Conservation (phyloP, 1,140 invertebrate species). For the Anastrepha ludens region DNA sequence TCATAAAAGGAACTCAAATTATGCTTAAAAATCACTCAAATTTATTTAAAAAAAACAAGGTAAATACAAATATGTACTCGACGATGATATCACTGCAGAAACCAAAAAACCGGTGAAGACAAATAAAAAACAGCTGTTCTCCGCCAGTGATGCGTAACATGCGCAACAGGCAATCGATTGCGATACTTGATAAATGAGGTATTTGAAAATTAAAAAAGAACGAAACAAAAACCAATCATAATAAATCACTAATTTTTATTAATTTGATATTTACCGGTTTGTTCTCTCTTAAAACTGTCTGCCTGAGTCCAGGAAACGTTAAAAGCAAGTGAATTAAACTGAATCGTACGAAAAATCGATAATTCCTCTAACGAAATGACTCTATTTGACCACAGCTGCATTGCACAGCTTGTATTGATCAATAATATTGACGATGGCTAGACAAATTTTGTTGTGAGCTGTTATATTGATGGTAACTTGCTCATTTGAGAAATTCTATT, state of each 20-base stretch:
- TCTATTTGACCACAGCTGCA: neutral
- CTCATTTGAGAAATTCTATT: no score
- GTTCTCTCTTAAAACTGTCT: no score
- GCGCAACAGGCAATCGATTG: neutral
- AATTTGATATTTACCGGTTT: no score
- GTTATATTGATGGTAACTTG: no score
- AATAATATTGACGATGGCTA: neutral
- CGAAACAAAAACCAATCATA: no score
- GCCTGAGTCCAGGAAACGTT: no score
- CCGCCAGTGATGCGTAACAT: neutral
- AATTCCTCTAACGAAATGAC: neutral
- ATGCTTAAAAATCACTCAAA: neutral
- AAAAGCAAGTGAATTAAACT: no score
- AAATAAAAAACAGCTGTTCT: constrained; percentile 22
- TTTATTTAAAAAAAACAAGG: neutral
- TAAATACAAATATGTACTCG: constrained; percentile 19
- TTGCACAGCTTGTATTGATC: neutral
- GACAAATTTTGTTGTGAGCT: no score
- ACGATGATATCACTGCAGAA: constrained; percentile 16
- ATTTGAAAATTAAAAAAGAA: no score
- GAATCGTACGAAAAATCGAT: neutral
- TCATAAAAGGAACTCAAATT: constrained; percentile 27
- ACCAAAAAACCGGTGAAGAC: constrained; percentile 8
- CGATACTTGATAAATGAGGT: no score
- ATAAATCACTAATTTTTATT: no score